These are phyloP conservation scores for Cenopis cana DNA, from an alignment of 2,888 invertebrate species.

Conservation along the genomic window DNA sequence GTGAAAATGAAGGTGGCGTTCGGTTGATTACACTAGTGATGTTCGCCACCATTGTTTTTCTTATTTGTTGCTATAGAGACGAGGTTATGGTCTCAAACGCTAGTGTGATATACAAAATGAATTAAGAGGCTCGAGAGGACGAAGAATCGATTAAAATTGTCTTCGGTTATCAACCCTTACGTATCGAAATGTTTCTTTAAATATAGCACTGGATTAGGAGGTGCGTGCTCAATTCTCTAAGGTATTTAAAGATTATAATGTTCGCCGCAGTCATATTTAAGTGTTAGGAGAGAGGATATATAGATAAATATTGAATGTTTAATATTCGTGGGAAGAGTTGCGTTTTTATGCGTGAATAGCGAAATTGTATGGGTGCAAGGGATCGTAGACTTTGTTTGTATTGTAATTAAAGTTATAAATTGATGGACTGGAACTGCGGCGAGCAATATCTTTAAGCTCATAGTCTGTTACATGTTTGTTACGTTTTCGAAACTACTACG, in stretches of 20 bases:
- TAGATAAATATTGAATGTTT: slow-evolving; percentile 30
- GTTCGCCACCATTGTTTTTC: neutral
- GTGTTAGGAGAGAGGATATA: slow-evolving; percentile 24
- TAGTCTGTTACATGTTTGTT: slow-evolving; percentile 27
- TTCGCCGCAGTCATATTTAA: slow-evolving; percentile 37
- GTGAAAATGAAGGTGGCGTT: neutral
- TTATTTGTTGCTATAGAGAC: neutral
- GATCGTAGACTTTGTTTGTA: slow-evolving; percentile 25
- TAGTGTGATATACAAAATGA: neutral
- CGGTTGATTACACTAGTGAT: neutral
- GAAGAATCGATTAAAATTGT: neutral
- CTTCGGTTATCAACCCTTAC: neutral
- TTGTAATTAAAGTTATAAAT: slow-evolving; percentile 21
- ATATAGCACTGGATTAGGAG: neutral
- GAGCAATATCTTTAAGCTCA: slow-evolving; percentile 29
- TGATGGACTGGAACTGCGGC: slow-evolving; percentile 36
- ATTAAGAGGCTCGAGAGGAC: slow-evolving; percentile 2
- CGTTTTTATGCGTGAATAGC: slow-evolving; percentile 17
- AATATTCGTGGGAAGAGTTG: neutral
- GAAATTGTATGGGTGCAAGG: slow-evolving; percentile 18
- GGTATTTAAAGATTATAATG: slow-evolving; percentile 25
- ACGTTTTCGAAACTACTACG: slow-evolving; percentile 36
- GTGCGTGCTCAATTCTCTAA: slow-evolving; percentile 30
- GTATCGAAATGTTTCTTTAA: neutral
- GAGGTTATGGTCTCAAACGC: neutral